Conservation (phyloP, 2,888 invertebrate genomes). For the Drosophila fungiperda region DNA sequence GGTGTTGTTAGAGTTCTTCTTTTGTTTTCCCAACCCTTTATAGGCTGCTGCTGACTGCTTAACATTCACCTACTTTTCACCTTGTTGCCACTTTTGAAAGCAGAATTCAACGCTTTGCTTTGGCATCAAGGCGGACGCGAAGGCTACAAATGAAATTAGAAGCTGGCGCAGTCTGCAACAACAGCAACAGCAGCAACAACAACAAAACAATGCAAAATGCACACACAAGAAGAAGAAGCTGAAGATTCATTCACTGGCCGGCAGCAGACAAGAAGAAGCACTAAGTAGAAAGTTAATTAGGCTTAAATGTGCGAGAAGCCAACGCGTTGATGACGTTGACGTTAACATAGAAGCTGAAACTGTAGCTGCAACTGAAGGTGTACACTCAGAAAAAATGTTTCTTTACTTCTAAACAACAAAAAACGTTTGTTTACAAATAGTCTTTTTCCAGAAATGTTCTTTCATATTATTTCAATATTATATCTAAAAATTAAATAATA, state of each 20-base stretch:
- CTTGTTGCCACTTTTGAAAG: slow-evolving; percentile 62
- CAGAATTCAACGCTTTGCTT: slow-evolving; percentile 65
- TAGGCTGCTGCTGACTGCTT: slow-evolving; percentile 38
- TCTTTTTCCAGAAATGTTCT: background rate
- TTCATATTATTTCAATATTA: background rate
- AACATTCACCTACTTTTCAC: slow-evolving; percentile 52
- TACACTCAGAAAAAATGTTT: background rate
- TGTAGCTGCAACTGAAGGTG: slow-evolving; percentile 1
- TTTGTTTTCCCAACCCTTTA: slow-evolving; percentile 60
- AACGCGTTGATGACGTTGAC: slow-evolving; percentile 3
- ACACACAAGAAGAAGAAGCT: slow-evolving; percentile 30
- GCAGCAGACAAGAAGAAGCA: slow-evolving; percentile 30
- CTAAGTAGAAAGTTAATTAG: slow-evolving; percentile 82
- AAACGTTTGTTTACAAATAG: background rate
- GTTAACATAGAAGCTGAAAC: slow-evolving; percentile 1
- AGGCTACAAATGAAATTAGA: slow-evolving; percentile 76
- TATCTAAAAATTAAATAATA: background rate
- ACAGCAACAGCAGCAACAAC: slow-evolving; percentile 33
- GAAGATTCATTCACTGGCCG: slow-evolving; percentile 47
- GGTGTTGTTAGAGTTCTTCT: slow-evolving; percentile 66
- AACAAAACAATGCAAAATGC: slow-evolving; percentile 64
- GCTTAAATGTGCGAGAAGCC: slow-evolving; percentile 76
- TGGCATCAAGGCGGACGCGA: slow-evolving; percentile 73
- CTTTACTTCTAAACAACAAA: background rate
- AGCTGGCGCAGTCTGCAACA: slow-evolving; percentile 76